Conservation (phyloP, 1,140 invertebrate genomes). For the Papilio machaon region DNA sequence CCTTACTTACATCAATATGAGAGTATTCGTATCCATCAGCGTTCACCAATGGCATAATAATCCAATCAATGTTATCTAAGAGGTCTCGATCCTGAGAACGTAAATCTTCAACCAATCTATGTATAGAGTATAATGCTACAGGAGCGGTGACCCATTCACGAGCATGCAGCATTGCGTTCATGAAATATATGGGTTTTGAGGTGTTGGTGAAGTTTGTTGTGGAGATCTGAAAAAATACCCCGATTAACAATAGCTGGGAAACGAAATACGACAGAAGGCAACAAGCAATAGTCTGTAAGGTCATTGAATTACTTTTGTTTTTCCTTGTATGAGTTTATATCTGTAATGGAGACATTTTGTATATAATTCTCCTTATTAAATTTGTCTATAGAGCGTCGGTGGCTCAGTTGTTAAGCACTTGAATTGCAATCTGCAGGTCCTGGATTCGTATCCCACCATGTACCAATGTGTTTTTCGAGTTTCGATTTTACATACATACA, state of each 20-base stretch:
- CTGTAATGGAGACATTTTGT: too few species aligned
- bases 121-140: slow-evolving; percentile 83
- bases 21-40: slow-evolving; percentile 83
- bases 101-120: slow-evolving; percentile 82
- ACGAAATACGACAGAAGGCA: too few species aligned
- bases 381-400: too few species aligned
- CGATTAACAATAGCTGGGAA: too few species aligned
- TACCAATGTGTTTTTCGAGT: too few species aligned
- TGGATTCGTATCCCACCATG: too few species aligned
- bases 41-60: slow-evolving; percentile 83
- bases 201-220: slow-evolving; percentile 53
- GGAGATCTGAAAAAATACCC: slow-evolving; percentile 48
- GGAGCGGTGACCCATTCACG: slow-evolving; percentile 87
- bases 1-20: slow-evolving; percentile 52
- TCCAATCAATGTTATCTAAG: slow-evolving; percentile 59
- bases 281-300: not conserved
- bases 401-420: too few species aligned
- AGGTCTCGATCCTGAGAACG: slow-evolving; percentile 63
- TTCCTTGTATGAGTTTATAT: too few species aligned
- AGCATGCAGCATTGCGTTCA: slow-evolving; percentile 84
- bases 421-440: too few species aligned
- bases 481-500: too few species aligned
- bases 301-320: too few species aligned
- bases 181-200: slow-evolving; percentile 67
- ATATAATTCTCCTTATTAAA: too few species aligned